These are phyloP conservation scores for Sylvilagus floridanus DNA, from an alignment of 2,797 vertebrate species.

Conservation along the genomic window DNA sequence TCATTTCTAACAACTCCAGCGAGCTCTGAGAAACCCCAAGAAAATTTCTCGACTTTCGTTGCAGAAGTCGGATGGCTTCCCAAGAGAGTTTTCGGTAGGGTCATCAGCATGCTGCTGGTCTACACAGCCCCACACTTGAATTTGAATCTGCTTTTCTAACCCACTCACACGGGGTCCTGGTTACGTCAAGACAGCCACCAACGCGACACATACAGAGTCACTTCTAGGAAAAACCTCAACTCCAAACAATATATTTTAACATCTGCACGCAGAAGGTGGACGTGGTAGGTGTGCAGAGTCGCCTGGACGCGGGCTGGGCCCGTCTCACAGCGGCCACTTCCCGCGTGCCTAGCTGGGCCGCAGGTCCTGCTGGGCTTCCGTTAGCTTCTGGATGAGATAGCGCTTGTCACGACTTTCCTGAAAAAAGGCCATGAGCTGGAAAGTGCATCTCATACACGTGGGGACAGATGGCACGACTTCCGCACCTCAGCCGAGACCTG, in stretches of 20 bases:
- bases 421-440: neutral
- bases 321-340: neutral
- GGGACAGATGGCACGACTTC: neutral
- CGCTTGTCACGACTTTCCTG: slow-evolving; percentile 93
- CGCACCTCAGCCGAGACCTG: neutral
- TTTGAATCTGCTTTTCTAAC: slow-evolving; percentile 38
- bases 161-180: neutral
- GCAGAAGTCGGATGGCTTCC: neutral
- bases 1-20: neutral
- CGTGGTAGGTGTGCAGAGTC: neutral
- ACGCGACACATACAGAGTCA: neutral
- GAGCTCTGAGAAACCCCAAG: neutral
- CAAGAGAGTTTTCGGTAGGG: neutral
- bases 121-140: neutral
- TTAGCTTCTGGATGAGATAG: slow-evolving; percentile 94
- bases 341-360: neutral
- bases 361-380: slow-evolving; percentile 89
- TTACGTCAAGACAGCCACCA: neutral
- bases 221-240: neutral
- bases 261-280: neutral
- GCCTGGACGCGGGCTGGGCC: neutral
- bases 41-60: neutral
- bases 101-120: neutral
- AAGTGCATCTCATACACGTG: neutral
- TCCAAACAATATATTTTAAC: slow-evolving; percentile 53